Conservation (phyloP, 2,113 vertebrate species). For the Mixornis gularis region DNA sequence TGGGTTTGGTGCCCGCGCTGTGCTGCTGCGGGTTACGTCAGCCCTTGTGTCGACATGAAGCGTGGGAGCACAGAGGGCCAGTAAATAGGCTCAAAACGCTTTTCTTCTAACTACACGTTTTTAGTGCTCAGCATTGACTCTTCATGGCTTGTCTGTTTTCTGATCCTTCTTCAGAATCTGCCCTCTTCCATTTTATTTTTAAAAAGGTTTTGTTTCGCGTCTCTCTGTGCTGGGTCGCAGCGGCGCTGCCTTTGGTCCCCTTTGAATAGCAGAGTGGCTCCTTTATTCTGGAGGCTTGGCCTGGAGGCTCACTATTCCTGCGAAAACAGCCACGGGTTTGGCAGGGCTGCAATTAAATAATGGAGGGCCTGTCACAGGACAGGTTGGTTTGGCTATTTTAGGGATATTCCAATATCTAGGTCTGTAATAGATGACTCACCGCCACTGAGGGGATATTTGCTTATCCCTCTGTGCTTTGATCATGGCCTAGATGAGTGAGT, state of each 20-base stretch:
- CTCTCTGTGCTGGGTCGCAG: neutral
- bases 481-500: neutral
- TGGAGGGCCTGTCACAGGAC: neutral
- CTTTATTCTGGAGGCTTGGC: conserved; percentile 20
- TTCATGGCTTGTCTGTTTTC: neutral
- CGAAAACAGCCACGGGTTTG: neutral
- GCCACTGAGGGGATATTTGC: neutral
- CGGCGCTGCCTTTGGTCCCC: conserved; percentile 20
- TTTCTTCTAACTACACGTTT: conserved; percentile 2
- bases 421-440: neutral
- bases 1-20: neutral
- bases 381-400: conserved; percentile 13
- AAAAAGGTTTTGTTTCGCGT: neutral
- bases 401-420: neutral
- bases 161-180: conserved; percentile 4
- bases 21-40: neutral
- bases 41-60: neutral
- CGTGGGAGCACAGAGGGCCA: neutral
- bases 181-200: conserved; percentile 6
- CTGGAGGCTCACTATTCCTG: neutral
- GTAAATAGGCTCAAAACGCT: conserved; percentile 2
- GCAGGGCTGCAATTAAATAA: neutral
- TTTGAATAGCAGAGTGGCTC: conserved; percentile 13
- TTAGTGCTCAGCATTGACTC: neutral
- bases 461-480: neutral